Evolutionary conservation across 2,888 invertebrate species (phyloP), one percentile per base, ranked within the genome.

Genomic region (Laspeyria flexula): DNA sequence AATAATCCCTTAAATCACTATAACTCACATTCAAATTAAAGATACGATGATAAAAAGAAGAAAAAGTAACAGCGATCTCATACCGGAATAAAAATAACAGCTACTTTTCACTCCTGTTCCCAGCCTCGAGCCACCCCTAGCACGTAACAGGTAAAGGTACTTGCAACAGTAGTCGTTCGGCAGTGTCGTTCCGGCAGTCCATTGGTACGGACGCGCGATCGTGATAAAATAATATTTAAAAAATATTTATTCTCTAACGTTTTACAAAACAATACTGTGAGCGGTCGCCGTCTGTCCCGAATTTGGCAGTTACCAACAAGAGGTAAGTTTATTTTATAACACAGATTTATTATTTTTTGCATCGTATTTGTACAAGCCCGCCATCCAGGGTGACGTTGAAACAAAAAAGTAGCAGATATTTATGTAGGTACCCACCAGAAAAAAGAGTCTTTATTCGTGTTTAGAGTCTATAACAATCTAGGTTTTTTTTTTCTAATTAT

Each of bases 91-190:
- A 33, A 52, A 66, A 42, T 55, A 71, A 23, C 54, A 43, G 59
- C 40, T 31, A 37, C 33, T 18, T 29, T 29, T 16, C 25, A 21
- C 7, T n/a, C 23, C 21, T 34, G 12, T 41, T 54, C 43, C 55
- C 64, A 57, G 30, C 73, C 60, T 58, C 64, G 60, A 4, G 6
- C 48, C 73, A 56, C 71, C 75, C 71, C 63, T 61, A 56, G 65
- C 73, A 81, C 78, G 88, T 88, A 89, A 89, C 90, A 90, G 90
- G 89, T 90, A 87, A 81, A 82, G 79, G 79, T 79, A 72, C 49
- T 49, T 39, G 67, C 64, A 53, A 67, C 66, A 64, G 65, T 60
- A 54, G 61, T 50, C 59, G 45, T 47, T 55, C 59, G 49, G 58
- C 79, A 83, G 82, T 83, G 67, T 64, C 61, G 64, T 65, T 59